Base-by-base conservation (phyloP, 2,888 invertebrate species). In the Catonia carolina region DNA sequence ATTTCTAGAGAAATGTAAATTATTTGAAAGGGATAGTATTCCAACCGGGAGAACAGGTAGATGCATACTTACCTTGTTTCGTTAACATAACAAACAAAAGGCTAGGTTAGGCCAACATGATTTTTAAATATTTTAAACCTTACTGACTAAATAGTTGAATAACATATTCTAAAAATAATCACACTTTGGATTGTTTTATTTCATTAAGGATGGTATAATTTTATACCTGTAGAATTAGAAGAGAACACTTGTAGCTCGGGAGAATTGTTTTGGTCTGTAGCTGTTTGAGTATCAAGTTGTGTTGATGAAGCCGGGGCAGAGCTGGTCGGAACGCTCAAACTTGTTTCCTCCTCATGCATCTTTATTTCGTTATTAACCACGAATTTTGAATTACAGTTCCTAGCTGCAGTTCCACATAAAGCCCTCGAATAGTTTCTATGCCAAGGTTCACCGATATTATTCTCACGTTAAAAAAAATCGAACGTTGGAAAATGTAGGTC, bases 401-500 rank as follows among this genome's bases (percentile, higher is more conserved):
- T 69, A 69, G 70, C 67, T 69, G 67, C 70, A 68, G 72, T 72
- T 73, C 72, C 71, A 72, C 68, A 67, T 69, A 68, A 69, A 72
- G 73, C 72, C 71, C 71, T 70, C 72, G 73, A 71, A 73, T 72
- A 71, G 68, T 69, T 69, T 70, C 69, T 69, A 70, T 72, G 70
- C 70, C 73, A 73, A 72, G 70, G 73, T 73, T 73, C 70, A 68
- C 69, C 71, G 39, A 52, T 52, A 52, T 52, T 52, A 39, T 52
- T 52, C 52, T 39, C 52, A 41, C 71, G 71, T 70, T 72, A 72
- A 71, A 73, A 75, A 74, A 74, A 78, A 76, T 79, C 72, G 79
- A 79, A 80, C 78, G 77, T 79, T 80, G 78, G 78, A 77, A 64
- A 85, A 86, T 85, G 84, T 86, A 86, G 86, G 86, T 86, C 85